phyloP scores from a whole-genome alignment of 1,140 invertebrate species.

The Rhopalosiphum padi region DNA sequence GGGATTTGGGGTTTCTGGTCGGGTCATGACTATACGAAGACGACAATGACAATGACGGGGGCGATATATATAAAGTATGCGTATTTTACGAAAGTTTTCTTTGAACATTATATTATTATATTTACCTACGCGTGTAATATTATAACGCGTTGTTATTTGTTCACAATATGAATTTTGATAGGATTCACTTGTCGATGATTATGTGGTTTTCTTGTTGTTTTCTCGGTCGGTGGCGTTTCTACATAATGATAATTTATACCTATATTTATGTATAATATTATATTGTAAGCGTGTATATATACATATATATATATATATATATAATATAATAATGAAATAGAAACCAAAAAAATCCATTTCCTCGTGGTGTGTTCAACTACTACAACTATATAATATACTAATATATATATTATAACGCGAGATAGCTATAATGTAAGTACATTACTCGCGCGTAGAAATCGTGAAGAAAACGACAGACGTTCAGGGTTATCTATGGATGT shows the following conservation, averaged over 20 bases:
- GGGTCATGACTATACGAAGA: not conserved
- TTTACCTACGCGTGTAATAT: not conserved
- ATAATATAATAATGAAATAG: not conserved
- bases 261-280: not conserved
- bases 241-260: not conserved
- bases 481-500: not conserved
- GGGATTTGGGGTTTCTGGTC: not conserved
- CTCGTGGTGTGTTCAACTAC: not conserved
- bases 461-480: not conserved
- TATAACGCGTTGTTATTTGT: constrained; percentile 28
- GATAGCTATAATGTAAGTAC: not conserved
- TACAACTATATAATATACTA: not conserved
- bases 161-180: constrained; percentile 51
- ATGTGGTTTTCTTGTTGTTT: constrained; percentile 53
- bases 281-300: too few species aligned
- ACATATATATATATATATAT: too few species aligned
- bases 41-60: not conserved
- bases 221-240: not conserved
- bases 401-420: not conserved
- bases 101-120: not conserved
- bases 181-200: constrained; percentile 53
- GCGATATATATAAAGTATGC: not conserved
- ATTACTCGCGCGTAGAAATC: constrained; percentile 11
- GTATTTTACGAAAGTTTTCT: constrained; percentile 33
- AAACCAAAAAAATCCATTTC: constrained; percentile 20